Percentiles rank a stretch among this genome's conserved stretches.
Evolutionary conservation across 2,797 vertebrate species (phyloP).

Genomic region (Gadopsis bispinosus): DNA sequence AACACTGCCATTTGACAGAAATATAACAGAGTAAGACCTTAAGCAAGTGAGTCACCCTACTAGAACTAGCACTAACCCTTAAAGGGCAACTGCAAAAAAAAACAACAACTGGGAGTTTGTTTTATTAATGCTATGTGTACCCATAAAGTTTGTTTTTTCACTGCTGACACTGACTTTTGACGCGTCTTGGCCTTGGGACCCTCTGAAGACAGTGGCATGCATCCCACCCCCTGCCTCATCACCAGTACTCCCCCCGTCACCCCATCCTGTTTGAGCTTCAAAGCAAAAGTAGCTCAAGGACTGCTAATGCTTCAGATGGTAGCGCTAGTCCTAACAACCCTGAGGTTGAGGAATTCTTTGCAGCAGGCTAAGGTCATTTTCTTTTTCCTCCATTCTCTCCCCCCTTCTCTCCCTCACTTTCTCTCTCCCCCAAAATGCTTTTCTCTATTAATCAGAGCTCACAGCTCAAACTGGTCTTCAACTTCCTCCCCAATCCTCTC

Average conservation of each 20-base stretch:
- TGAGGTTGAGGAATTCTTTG: constrained; percentile 98
- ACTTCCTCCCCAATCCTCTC: constrained; percentile 99
- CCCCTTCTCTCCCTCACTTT: constrained; percentile 62
- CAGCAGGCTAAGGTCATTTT: constrained; percentile 96
- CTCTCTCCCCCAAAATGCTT: constrained; percentile 93
- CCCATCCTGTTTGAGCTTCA: constrained; percentile 89
- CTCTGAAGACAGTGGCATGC: constrained; percentile 87
- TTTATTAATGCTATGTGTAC: constrained; percentile 21
- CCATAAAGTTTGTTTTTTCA: constrained; percentile 71
- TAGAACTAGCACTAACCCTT: not conserved
- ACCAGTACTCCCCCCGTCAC: constrained; percentile 34
- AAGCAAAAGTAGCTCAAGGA: constrained; percentile 96
- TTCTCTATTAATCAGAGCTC: constrained; percentile 99
- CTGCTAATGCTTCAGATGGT: constrained; percentile 95
- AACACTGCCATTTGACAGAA: not conserved
- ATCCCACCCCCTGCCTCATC: constrained; percentile 66
- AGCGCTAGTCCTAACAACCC: constrained; percentile 95
- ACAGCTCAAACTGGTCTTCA: constrained; percentile 99
- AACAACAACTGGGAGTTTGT: constrained; percentile 8
- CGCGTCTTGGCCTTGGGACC: constrained; percentile 86
- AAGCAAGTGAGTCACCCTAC: not conserved
- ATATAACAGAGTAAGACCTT: not conserved
- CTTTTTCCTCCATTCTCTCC: constrained; percentile 78
- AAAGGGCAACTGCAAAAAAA: constrained; percentile 4
- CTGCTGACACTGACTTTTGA: constrained; percentile 90